These are phyloP conservation scores for Laupala kohalensis DNA, from an alignment of 1,140 invertebrate genomes.

Conservation along the genomic window DNA sequence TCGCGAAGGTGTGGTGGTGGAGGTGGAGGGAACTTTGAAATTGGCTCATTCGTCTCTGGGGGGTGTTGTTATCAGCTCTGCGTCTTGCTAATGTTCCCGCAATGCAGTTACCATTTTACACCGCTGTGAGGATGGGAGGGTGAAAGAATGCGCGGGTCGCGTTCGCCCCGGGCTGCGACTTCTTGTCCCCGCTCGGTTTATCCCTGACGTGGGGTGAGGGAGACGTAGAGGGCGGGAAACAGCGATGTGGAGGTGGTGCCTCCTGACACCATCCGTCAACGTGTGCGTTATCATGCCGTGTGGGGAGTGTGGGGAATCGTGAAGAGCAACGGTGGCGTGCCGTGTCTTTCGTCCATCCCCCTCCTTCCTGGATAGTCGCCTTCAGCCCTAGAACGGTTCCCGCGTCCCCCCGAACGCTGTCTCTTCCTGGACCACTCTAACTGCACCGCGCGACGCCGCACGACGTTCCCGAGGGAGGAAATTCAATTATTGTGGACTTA, in stretches of 20 bases:
- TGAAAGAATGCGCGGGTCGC: no score
- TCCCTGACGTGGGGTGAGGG: not conserved
- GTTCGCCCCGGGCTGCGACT: no score
- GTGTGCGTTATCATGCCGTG: not conserved
- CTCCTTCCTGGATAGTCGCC: no score
- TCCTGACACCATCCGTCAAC: no score
- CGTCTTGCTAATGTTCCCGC: conserved; percentile 10
- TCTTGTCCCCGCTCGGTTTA: not conserved
- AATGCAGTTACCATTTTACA: conserved; percentile 10
- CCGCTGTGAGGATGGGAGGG: not conserved
- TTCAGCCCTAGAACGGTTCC: no score
- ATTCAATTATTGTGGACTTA: conserved; percentile 16
- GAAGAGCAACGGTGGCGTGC: no score
- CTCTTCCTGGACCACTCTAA: no score
- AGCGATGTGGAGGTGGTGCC: not conserved
- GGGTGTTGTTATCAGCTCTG: not conserved
- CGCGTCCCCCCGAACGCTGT: no score
- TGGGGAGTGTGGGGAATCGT: not conserved
- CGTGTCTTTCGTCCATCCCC: no score
- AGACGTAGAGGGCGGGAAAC: not conserved
- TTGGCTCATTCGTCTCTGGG: not conserved
- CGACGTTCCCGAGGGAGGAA: conserved; percentile 5
- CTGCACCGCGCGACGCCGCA: no score
- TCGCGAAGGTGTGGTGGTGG: no score
- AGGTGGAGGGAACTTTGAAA: no score